phyloP scores from a whole-genome alignment of 2,888 invertebrate genomes.

The Philereme vetulata region DNA sequence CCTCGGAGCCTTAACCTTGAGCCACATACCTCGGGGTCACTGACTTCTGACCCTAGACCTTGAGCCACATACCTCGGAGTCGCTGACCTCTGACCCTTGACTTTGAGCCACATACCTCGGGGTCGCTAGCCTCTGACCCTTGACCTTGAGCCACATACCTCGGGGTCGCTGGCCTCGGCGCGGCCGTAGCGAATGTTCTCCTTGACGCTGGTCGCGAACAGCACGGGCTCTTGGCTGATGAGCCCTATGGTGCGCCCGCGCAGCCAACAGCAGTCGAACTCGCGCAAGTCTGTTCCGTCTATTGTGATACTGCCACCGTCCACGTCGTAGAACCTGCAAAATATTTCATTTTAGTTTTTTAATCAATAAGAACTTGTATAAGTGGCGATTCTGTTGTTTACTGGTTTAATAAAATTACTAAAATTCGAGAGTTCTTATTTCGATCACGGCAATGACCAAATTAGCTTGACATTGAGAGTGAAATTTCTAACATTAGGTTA shows the following conservation, averaged over 20 bases:
- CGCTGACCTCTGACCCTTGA: background rate
- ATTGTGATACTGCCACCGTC: conserved; percentile 88
- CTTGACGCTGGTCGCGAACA: conserved; percentile 95
- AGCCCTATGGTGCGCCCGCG: conserved; percentile 92
- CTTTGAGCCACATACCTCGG: background rate
- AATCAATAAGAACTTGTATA: too few species aligned
- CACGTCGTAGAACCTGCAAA: conserved; percentile 91
- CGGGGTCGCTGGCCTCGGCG: conserved; percentile 86
- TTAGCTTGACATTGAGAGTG: too few species aligned
- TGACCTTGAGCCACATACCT: conserved; percentile 71
- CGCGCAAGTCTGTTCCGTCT: conserved; percentile 88
- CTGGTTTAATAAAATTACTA: too few species aligned
- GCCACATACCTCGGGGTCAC: too few species aligned
- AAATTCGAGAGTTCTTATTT: too few species aligned
- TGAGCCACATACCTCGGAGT: background rate
- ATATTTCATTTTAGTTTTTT: background rate
- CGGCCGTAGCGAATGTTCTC: conserved; percentile 97
- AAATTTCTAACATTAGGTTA: too few species aligned
- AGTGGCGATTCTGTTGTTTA: too few species aligned
- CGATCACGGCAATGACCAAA: too few species aligned
- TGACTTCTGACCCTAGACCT: too few species aligned
- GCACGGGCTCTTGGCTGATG: conserved; percentile 96
- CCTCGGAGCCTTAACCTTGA: conserved; percentile 73
- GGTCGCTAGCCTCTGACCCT: too few species aligned
- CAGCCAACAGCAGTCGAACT: conserved; percentile 92